Percentiles rank a stretch among this genome's conserved stretches.
Conservation (phyloP, 2,797 vertebrate genomes). For the Chelon labrosus region DNA sequence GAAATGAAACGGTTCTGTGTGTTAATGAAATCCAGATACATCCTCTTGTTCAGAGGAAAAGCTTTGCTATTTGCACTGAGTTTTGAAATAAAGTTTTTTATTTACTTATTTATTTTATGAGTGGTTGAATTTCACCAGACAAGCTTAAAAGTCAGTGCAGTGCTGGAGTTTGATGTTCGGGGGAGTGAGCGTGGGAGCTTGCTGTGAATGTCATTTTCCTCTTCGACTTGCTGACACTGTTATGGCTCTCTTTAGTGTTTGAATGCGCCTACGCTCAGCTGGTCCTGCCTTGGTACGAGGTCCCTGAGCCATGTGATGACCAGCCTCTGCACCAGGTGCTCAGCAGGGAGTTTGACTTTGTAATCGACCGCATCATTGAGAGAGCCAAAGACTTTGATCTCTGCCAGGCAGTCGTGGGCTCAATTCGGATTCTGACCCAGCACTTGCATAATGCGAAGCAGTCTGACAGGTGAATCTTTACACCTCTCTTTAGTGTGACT, state of each 20-base stretch:
- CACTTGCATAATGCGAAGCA: slow-evolving; percentile 84
- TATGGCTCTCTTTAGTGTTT: slow-evolving; percentile 81
- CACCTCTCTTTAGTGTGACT: slow-evolving; percentile 2
- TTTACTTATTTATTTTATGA: no score
- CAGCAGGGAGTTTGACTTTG: slow-evolving; percentile 75
- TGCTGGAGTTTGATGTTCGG: slow-evolving; percentile 28
- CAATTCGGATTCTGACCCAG: slow-evolving; percentile 82
- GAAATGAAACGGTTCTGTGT: slow-evolving; percentile 16
- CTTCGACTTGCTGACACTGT: slow-evolving; percentile 34
- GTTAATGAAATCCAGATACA: background rate
- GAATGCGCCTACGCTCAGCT: slow-evolving; percentile 81
- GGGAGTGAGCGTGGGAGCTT: slow-evolving; percentile 16
- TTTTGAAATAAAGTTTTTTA: slow-evolving; percentile 17
- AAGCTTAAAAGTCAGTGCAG: background rate
- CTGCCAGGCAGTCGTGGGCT: slow-evolving; percentile 74
- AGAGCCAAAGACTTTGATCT: slow-evolving; percentile 76
- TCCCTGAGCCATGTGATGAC: slow-evolving; percentile 66
- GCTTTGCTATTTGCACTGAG: slow-evolving; percentile 8
- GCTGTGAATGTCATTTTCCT: slow-evolving; percentile 14
- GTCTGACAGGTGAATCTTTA: slow-evolving; percentile 74
- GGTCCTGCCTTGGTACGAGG: slow-evolving; percentile 81
- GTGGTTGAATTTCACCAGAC: slow-evolving; percentile 7
- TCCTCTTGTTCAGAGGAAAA: slow-evolving; percentile 33
- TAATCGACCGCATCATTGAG: slow-evolving; percentile 76
- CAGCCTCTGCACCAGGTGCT: slow-evolving; percentile 83